Evolutionary conservation across 2,113 vertebrate genomes (phyloP), one percentile per base, ranked within the genome.

Genomic region (Bubalus kerabau): DNA sequence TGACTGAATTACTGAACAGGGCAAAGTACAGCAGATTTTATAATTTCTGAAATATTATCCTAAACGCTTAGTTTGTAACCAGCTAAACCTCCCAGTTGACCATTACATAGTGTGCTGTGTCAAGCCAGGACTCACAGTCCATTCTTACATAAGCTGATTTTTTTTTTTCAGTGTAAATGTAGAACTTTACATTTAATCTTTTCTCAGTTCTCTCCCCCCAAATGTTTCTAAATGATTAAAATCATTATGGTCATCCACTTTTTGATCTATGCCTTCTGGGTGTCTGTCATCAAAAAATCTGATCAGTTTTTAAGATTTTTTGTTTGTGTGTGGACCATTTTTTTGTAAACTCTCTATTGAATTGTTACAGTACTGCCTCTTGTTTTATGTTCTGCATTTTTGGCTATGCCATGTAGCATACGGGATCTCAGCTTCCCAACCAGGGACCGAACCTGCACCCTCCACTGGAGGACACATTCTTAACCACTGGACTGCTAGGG

Each of bases 31-130:
- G 14, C 19, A 64, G 43, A 50, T 32, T 97, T 52, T 15, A 21
- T 52, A 48, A 71, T 2, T 43, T 32, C 62, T 82, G 32, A 84
- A 67, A 28, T 19, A 52, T 8, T 36, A 36, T 14, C 50, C 60
- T n/a, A 43, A 78, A 36, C 2, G 19, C 10, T 87, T 23, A 32
- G 13, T 7, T 54, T 40, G 7, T 15, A 21, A 23, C 14, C 26
- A 40, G 52, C 21, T 2, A 48, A 60, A 23, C 19, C 54, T 52
- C 81, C 19, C 48, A 21, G 15, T 7, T n/a, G 19, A 6, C 46
- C 81, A 3, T 43, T n/a, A 50, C 2, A 28, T 1, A 30, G 48
- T 2, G 5, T 2, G 3, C 46, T 46, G 1, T n/a, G 40, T 78
- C 64, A 1, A n/a, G 48, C 50, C 83, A 78, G 54, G 26, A 60